phyloP scores from a whole-genome alignment of 53 echinoderm and acorn worm species.

The Hippasteria phrygiana region DNA sequence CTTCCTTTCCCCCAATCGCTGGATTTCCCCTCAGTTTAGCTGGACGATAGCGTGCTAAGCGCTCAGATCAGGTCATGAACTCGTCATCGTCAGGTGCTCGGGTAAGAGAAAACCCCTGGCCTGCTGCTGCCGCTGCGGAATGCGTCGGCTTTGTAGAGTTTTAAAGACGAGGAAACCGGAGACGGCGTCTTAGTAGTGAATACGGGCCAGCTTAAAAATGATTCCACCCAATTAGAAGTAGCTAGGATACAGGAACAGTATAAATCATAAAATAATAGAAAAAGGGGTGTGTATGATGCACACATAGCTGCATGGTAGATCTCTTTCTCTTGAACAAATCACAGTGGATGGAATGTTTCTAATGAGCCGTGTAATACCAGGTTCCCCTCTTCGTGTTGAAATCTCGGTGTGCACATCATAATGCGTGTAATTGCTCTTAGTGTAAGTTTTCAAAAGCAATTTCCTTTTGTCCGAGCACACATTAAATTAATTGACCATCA shows the following conservation, averaged over 20 bases:
- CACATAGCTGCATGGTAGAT: no score
- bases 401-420: background rate
- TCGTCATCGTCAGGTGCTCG: constrained; percentile 60
- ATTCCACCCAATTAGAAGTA: background rate
- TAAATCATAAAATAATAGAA: no score
- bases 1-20: constrained; percentile 2
- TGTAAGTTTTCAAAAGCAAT: constrained; percentile 19
- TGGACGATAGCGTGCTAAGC: constrained; percentile 46
- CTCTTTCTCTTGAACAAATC: no score
- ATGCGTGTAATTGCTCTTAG: background rate
- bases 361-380: background rate
- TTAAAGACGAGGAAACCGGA: constrained; percentile 37
- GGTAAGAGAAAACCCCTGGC: background rate
- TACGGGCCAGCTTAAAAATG: constrained; percentile 20
- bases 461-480: constrained; percentile 29
- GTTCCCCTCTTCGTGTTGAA: background rate
- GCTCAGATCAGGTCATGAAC: constrained; percentile 63
- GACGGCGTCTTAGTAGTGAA: background rate
- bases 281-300: no score
- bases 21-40: constrained; percentile 29
- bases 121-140: constrained; percentile 22
- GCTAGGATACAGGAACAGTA: background rate
- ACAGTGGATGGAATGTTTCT: no score
- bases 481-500: constrained; percentile 40
- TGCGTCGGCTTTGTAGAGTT: background rate